Conservation (phyloP, 2,113 vertebrate species). For the Gallinago undulata region DNA sequence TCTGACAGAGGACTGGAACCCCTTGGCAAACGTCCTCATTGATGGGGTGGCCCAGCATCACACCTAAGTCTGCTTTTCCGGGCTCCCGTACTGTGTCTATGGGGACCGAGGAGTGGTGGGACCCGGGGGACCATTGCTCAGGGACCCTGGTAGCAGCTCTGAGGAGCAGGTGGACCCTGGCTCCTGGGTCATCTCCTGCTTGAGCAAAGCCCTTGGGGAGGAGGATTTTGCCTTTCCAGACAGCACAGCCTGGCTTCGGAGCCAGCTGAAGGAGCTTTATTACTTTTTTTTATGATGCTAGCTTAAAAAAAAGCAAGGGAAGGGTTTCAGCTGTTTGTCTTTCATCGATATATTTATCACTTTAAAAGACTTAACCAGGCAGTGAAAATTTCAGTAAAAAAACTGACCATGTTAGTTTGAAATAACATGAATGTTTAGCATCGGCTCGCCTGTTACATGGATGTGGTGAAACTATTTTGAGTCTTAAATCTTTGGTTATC, state of each 20-base stretch:
- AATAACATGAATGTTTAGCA: neutral
- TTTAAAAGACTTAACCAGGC: neutral
- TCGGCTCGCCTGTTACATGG: neutral
- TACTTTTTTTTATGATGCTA: neutral
- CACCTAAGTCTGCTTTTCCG: neutral
- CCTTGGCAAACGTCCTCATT: neutral
- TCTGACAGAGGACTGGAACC: neutral
- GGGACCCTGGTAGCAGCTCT: neutral
- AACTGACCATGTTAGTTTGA: neutral
- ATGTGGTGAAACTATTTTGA: neutral
- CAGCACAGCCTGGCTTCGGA: neutral
- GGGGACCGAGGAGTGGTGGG: neutral
- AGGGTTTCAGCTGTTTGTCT: neutral
- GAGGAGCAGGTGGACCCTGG: fast-evolving
- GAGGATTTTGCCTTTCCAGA: neutral
- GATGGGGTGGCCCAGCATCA: neutral
- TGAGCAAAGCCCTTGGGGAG: neutral
- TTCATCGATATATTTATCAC: neutral
- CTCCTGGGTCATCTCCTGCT: neutral
- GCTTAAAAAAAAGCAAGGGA: neutral
- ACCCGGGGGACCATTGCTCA: neutral
- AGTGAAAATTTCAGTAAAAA: neutral
- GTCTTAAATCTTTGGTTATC: neutral
- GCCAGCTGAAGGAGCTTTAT: neutral
- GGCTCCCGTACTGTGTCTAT: fast-evolving